A percentile compares a stretch with the other conserved stretches of the same genome.
These are phyloP conservation scores for Trinorchestia longiramus DNA, from an alignment of 1,140 invertebrate genomes.

Conservation along the genomic window DNA sequence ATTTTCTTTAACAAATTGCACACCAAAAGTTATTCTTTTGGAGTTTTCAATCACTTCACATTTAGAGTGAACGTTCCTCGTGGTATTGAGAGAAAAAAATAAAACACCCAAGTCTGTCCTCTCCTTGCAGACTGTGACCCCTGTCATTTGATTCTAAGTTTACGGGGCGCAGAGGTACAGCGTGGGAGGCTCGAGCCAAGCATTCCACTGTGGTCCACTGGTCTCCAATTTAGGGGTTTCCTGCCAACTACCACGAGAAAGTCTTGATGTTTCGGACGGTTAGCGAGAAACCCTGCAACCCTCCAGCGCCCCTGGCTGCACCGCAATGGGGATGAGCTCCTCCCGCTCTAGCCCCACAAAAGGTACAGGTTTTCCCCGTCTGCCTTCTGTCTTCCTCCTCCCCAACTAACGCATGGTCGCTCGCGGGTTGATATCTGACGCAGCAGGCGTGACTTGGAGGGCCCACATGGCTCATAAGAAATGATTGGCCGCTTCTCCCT, in stretches of 20 bases:
- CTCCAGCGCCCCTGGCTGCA: neutral
- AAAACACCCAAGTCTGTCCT: neutral
- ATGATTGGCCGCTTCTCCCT: neutral
- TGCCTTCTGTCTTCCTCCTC: neutral
- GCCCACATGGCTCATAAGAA: neutral
- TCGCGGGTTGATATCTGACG: neutral
- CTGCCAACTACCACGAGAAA: neutral
- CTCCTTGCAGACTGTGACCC: neutral
- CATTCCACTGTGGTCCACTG: neutral
- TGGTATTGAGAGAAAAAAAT: too few species aligned
- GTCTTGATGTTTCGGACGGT: neutral
- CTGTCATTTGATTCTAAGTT: conserved; percentile 9
- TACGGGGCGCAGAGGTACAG: neutral
- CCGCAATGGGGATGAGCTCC: neutral
- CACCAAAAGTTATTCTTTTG: too few species aligned
- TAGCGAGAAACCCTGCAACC: neutral
- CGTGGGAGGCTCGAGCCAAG: too few species aligned
- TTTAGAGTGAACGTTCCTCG: too few species aligned
- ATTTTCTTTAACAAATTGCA: too few species aligned
- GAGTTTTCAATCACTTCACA: too few species aligned
- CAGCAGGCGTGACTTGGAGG: neutral
- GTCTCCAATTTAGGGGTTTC: neutral
- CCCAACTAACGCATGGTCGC: neutral
- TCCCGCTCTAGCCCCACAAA: neutral
- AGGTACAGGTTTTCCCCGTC: neutral